Percentiles rank a stretch among this genome's conserved stretches.
These are phyloP conservation scores for Romanogobio albipinnatus DNA, from an alignment of 2,113 vertebrate genomes.

Conservation along the genomic window DNA sequence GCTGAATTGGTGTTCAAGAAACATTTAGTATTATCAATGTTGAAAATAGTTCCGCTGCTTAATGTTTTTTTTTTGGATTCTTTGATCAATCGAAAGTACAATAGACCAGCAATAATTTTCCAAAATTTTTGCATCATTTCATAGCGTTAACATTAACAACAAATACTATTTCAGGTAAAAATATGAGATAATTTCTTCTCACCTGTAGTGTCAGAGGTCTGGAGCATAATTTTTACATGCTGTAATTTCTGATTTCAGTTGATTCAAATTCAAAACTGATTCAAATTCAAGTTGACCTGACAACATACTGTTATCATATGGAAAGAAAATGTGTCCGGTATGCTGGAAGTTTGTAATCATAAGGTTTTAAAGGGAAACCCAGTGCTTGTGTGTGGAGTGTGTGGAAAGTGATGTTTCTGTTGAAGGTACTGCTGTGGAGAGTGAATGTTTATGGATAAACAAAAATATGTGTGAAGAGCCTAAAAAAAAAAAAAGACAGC, in stretches of 20 bases:
- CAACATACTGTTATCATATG: not conserved
- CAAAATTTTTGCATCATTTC: too few species aligned
- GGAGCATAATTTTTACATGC: not conserved
- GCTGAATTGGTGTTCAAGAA: too few species aligned
- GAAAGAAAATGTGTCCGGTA: not conserved
- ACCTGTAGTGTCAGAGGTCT: not conserved
- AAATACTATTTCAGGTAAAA: too few species aligned
- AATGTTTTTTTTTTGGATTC: too few species aligned
- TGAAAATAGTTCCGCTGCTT: too few species aligned
- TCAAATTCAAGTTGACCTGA: not conserved
- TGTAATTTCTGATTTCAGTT: not conserved
- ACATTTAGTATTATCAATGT: too few species aligned
- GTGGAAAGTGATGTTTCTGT: not conserved
- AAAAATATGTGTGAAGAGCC: not conserved
- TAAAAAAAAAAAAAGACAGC: not conserved
- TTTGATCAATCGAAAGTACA: too few species aligned
- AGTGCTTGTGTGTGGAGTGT: not conserved
- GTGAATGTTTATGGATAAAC: conserved; percentile 12
- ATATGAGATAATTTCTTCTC: not conserved
- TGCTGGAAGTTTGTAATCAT: not conserved
- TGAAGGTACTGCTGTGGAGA: not conserved
- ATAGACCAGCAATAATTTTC: too few species aligned
- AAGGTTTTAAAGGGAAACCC: not conserved
- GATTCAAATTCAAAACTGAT: not conserved
- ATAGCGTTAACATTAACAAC: too few species aligned